Conservation (phyloP, 1,140 invertebrate genomes). For the Trissolcus basalis region DNA sequence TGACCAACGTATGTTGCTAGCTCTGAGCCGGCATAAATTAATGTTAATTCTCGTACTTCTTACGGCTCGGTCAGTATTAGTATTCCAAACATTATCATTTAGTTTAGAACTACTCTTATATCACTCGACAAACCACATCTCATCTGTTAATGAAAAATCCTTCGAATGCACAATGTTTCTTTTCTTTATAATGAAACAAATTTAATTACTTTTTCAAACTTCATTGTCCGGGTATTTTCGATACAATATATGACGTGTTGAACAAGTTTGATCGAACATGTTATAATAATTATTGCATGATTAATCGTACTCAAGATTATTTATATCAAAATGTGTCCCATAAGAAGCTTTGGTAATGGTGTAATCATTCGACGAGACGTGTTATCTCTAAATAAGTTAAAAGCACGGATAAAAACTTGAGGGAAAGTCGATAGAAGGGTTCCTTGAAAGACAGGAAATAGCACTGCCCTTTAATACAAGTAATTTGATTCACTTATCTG, state of each 20-base stretch:
- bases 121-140: slow-evolving; percentile 6
- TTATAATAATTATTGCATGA: too few species aligned
- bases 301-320: background rate
- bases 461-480: slow-evolving; percentile 39
- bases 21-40: slow-evolving; percentile 52
- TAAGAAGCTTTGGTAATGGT: slow-evolving; percentile 18
- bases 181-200: too few species aligned
- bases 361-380: slow-evolving; percentile 34
- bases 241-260: too few species aligned
- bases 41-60: slow-evolving; percentile 54
- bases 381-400: slow-evolving; percentile 39
- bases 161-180: too few species aligned
- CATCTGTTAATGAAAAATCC: too few species aligned
- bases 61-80: slow-evolving; percentile 16
- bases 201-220: too few species aligned
- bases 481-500: slow-evolving; percentile 52
- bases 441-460: slow-evolving; percentile 34
- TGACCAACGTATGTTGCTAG: slow-evolving; percentile 45
- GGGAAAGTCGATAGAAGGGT: slow-evolving; percentile 42
- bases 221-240: too few species aligned
- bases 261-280: too few species aligned
- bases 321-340: slow-evolving; percentile 4
- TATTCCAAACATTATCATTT: slow-evolving; percentile 33
- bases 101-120: slow-evolving; percentile 2
- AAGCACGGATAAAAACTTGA: slow-evolving; percentile 27